Evolutionary conservation across 2,888 invertebrate genomes (phyloP), one percentile per base, ranked within the genome.

Genomic region (Ochropleura leucogaster): DNA sequence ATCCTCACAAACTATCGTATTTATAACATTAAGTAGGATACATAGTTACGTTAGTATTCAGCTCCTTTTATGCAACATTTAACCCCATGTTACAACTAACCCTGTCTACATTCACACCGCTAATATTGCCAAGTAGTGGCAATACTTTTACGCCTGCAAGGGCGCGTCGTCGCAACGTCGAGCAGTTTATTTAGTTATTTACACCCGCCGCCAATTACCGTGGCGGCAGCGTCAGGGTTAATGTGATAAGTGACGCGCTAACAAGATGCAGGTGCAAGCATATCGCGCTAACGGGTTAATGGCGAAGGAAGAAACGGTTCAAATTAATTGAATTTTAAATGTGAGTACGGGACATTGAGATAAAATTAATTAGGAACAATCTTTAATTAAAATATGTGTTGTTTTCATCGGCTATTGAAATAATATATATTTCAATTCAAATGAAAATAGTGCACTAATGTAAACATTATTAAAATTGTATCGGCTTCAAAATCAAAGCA

Each of bases 231-330:
- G 55, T 88, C 88, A 86, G 91, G 91, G 93, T 91, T 93, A 92
- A 92, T 90, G 90, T 88, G 92, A 90, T 93, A 91, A 93, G 89
- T 92, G 91, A 92, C 86, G 89, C 86, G 88, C 88, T 91, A 93
- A 92, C 89, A 89, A 90, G 89, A 89, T 86, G 89, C 90, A 89
- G 89, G 85, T 82, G 85, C 80, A 75, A 77, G 77, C 51, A 74
- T 82, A 74, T 72, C 30, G 55, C 69, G 68, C 63, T 53, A 80
- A 84, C 84, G 57, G 57, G 47, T 70, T 76, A 57, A 71, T 62
- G 12, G 68, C 16, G 63, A 80, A 55, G 57, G 69, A 72, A 51
- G 64, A 64, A 64, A 42, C 8, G 20, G 6, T 82, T 66, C 20
- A 72, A 72, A 76, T 62, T 76, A 69, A 72, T 75, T 79, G 0